These are phyloP conservation scores for Sternotherus odoratus DNA, from an alignment of 2,797 vertebrate genomes.

Conservation along the genomic window DNA sequence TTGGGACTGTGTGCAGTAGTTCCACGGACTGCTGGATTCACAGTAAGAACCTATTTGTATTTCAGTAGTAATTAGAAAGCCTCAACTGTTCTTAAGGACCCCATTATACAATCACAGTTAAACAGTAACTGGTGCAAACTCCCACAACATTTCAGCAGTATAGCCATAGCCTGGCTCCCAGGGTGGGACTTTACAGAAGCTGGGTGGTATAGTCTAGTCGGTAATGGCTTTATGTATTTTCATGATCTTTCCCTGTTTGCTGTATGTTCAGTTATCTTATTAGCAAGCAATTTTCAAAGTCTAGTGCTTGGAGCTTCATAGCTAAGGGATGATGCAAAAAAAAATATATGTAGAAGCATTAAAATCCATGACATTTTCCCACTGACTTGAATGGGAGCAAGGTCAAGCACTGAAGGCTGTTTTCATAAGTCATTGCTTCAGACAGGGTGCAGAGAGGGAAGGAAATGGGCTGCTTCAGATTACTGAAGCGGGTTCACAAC, in stretches of 20 bases:
- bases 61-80: background rate
- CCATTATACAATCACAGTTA: background rate
- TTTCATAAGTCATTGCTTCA: background rate
- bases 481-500: background rate
- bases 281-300: background rate
- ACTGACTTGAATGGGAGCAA: background rate
- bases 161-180: background rate
- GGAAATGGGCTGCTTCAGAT: background rate
- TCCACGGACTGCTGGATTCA: background rate
- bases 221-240: background rate
- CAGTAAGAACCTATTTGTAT: background rate
- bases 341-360: background rate
- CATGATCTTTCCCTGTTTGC: no score
- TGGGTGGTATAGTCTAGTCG: no score
- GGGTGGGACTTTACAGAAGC: background rate
- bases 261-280: background rate
- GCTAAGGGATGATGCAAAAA: background rate
- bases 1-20: background rate
- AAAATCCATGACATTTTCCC: background rate
- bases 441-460: background rate
- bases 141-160: background rate
- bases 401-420: background rate
- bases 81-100: background rate
- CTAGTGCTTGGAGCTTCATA: background rate
- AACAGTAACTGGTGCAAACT: background rate